Conservation (phyloP, 1,140 invertebrate genomes). For the Drosophila nasuta region DNA sequence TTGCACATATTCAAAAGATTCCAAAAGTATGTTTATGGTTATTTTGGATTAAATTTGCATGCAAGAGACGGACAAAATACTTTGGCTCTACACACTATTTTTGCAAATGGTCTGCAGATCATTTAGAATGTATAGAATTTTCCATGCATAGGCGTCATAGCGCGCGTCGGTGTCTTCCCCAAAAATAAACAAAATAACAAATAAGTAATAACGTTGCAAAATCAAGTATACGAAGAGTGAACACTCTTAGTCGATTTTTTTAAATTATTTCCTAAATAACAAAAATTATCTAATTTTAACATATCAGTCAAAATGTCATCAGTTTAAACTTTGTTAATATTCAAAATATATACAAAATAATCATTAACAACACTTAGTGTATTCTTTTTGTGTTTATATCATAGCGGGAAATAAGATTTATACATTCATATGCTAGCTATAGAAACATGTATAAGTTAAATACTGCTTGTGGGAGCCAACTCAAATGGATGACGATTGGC, state of each 20-base stretch:
- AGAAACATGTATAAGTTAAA: slow-evolving; percentile 21
- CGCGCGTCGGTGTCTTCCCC: slow-evolving; percentile 39
- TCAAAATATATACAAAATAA: neutral
- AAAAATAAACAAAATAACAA: slow-evolving; percentile 41
- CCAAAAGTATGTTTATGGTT: slow-evolving; percentile 11
- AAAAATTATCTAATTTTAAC: neutral
- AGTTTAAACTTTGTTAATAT: neutral
- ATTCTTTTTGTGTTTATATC: neutral
- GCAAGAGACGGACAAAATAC: slow-evolving; percentile 18
- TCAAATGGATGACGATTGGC: slow-evolving; percentile 66
- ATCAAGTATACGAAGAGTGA: neutral
- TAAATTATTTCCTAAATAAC: neutral
- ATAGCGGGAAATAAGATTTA: neutral
- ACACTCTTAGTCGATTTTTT: neutral
- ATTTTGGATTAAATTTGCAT: slow-evolving; percentile 16
- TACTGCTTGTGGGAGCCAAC: slow-evolving; percentile 35
- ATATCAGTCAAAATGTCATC: neutral
- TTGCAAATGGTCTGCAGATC: slow-evolving; percentile 28
- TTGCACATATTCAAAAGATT: neutral
- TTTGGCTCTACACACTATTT: slow-evolving; percentile 24
- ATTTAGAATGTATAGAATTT: slow-evolving; percentile 47
- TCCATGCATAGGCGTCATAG: slow-evolving; percentile 53
- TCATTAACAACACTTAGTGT: slow-evolving; percentile 10
- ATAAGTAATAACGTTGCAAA: neutral
- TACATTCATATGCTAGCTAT: slow-evolving; percentile 2